Conservation (phyloP, 2,888 invertebrate species). For the Lochmaea capreae region DNA sequence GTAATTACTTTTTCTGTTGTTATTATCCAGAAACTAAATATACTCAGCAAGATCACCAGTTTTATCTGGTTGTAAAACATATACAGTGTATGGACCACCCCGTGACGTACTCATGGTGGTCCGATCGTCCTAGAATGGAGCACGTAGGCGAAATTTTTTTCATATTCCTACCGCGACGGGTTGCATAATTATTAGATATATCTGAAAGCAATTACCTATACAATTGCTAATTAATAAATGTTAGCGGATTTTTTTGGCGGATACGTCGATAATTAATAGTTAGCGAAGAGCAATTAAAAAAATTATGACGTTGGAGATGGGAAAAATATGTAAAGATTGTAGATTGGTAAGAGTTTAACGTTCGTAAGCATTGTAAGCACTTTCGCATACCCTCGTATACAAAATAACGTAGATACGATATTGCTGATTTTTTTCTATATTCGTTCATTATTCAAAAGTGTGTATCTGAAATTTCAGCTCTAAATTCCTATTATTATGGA, state of each 20-base stretch:
- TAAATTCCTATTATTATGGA: no score
- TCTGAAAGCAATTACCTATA: constrained; percentile 36
- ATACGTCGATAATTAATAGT: not conserved
- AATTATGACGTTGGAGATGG: not conserved
- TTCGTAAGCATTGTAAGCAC: not conserved
- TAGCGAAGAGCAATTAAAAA: not conserved
- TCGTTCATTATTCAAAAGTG: no score
- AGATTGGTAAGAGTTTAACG: not conserved
- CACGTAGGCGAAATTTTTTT: constrained; percentile 36
- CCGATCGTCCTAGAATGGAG: constrained; percentile 25
- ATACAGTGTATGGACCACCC: constrained; percentile 23
- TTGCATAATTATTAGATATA: constrained; percentile 36
- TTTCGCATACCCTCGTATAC: no score
- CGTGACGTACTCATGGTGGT: constrained; percentile 23
- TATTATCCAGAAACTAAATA: constrained; percentile 27
- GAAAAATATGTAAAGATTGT: not conserved
- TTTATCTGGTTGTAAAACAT: constrained; percentile 26
- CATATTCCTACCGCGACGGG: constrained; percentile 23
- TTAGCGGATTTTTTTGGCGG: constrained; percentile 19
- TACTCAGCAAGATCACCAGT: constrained; percentile 19
- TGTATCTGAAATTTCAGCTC: no score
- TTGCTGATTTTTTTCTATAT: no score
- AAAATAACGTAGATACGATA: no score
- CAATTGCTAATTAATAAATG: constrained; percentile 34
- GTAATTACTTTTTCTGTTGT: constrained; percentile 21